Evolutionary conservation across 2,113 vertebrate species (phyloP), one percentile per base, ranked within the genome.

Genomic region (Gymnocephalus cernua): DNA sequence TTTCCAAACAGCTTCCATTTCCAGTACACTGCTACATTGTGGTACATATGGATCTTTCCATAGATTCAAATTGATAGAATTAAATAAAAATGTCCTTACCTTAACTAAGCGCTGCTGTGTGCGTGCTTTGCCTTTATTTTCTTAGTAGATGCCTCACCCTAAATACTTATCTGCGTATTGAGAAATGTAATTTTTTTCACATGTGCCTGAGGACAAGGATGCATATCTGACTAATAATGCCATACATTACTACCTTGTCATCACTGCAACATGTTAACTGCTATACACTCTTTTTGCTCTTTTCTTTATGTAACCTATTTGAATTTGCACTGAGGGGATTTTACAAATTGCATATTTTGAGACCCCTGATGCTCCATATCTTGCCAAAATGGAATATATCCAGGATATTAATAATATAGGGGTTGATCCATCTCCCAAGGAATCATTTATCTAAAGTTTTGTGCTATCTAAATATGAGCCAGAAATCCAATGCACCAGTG

Each of bases 391-490:
- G 58, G 71, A 90, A 86, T 85, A 81, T 70, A 85, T 80, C 76
- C 32, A 51, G 47, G 80, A 83, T 82, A 90, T 89, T 89, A 89
- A 85, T 88, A 90, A 74, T 71, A 81, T 73, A 58, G 56, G 65
- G 77, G 57, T 84, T 87, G 48, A 88, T 86, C 86, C 79, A 84
- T 91, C 87, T 87, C 78, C 61, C 19, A 21, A 63, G 50, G 53
- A 80, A 53, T 80, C 88, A 92, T 92, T 93, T 77, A 87, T 93
- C 87, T 90, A 89, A 95, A 94, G 91, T 93, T 41, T 93, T 93
- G 74, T 74, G 86, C 77, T 71, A 83, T 89, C 81, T 92, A 85
- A 87, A 92, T 82, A 90, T 89, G 77, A 92, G 85, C 69, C 72
- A 74, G 76, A 76, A 84, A 80, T 79, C 88, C 86, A 83, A 61